Evolutionary conservation across 1,140 invertebrate genomes (phyloP), one percentile per base, ranked within the genome.

Genomic region (Drosophila setifemur): DNA sequence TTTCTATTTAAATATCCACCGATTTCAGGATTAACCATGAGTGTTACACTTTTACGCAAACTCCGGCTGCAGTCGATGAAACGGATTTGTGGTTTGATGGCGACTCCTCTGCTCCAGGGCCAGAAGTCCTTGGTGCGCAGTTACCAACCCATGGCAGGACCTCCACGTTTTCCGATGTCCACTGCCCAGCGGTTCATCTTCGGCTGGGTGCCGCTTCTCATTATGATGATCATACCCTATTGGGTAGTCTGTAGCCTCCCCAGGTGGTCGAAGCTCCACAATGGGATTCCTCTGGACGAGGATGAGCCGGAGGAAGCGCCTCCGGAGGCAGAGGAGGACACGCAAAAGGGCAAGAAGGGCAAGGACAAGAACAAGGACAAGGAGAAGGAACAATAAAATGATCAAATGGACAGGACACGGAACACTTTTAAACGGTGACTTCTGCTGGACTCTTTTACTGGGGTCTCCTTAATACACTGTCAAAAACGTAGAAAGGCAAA

Each of bases 201-300:
- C 0, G 83, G 83, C 3, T 16, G 53, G n/a, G 67, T 66, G 8
- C 44, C 71, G 0, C 0, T 76, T 6, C 0, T 54, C 2, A 0
- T 57, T 1, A 88, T 88, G 83, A 76, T 88, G 83, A 19, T 73
- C 11, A 68, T 88, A 16, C 83, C 83, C 1, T 26, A 42, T 0
- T 88, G 78, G 78, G 14, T 37, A 0, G 3, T 88, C 0, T 64
- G 23, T 0, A 45, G 29, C n/a, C 1, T 83, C 1, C 83, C 60
- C 0, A 53, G 55, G 4, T 82, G 77, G 77, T 74, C 77, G 2
- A 67, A 63, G 1, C 11, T 67, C 23, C 73, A 81, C 31, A 52
- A 61, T 9, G 63, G 40, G 21, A 61, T 53, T 18, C n/a, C 29
- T 4, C 26, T 57, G 12, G 68, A 19, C 23, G 26, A 49, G 26